Conservation (phyloP, 2,113 vertebrate genomes). For the Trachemys scripta region DNA sequence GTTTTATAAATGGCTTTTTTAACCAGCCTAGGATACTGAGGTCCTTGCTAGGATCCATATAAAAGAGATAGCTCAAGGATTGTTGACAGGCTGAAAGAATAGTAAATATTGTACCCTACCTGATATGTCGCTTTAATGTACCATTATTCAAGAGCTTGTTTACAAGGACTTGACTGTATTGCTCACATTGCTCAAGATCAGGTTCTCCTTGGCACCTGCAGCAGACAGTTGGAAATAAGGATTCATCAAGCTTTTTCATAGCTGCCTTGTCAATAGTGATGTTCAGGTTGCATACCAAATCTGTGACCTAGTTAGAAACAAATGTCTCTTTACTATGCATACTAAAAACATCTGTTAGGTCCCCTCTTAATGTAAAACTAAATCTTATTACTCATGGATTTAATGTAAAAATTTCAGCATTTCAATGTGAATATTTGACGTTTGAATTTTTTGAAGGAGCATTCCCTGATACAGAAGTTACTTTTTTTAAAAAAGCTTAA, state of each 20-base stretch:
- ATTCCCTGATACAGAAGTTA: neutral
- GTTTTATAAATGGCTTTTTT: neutral
- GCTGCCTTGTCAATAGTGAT: neutral
- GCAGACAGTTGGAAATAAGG: neutral
- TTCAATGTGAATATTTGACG: neutral
- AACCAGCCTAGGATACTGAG: neutral
- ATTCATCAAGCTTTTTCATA: neutral
- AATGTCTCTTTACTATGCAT: neutral
- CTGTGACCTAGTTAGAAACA: neutral
- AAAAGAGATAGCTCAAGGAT: neutral
- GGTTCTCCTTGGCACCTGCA: neutral
- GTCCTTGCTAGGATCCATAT: neutral
- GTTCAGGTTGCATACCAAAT: neutral
- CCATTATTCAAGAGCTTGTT: neutral
- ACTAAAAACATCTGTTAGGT: neutral
- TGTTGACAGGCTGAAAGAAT: neutral
- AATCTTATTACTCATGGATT: neutral
- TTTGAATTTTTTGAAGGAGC: neutral
- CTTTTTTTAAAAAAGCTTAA: neutral
- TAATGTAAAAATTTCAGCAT: neutral
- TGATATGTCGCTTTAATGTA: neutral
- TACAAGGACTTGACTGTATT: neutral
- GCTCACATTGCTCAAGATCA: neutral
- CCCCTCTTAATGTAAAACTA: neutral
- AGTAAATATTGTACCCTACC: neutral